Evolutionary conservation across 2,113 vertebrate species (phyloP), one percentile per base, ranked within the genome.

Genomic region (Sula dactylatra): DNA sequence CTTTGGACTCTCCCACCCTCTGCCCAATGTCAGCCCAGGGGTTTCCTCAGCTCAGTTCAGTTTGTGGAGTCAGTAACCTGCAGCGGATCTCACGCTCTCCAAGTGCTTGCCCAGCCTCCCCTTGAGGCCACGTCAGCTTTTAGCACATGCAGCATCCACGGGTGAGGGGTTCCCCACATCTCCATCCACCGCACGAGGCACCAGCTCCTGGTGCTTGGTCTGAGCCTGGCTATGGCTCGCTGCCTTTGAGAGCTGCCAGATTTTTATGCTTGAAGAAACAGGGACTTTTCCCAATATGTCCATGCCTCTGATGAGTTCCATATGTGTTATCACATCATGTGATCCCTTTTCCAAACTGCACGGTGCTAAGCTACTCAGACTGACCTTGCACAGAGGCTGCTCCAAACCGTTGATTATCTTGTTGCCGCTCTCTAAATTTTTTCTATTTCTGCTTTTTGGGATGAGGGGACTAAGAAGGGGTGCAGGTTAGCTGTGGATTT

Each of bases 111-210:
- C 49, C 62, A 74, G 44, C 40, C 14, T 38, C 32, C 19, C 58
- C 38, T 80, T 24, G 31, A 90, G 25, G 44, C 34, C 3, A 0
- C 40, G 56, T 31, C 62, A 40, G 76, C 19, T 67, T 90, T 69
- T 56, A 36, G 16, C 50, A 20, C 40, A 8, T 11, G 2, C 26
- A 27, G 38, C 70, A 71, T 3, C 31, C 59, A 10, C 0, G 0
- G 7, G 22, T 55, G 32, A 89, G 56, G 45, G 26, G 9, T 38
- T 71, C 19, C 56, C 17, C 42, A 22, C 31, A 16, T 61, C 38
- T 76, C 45, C n/a, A 32, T 9, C 24, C 16, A 3, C 56, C 24
- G 38, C 13, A 1, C 4, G 4, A n/a, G 42, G 55, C 22, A 85
- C 20, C 52, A 38, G 3, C 24, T 67, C 52, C 21, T 27, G 31